Conservation (phyloP, 2,888 invertebrate species). For the Xestia rhomboidea region DNA sequence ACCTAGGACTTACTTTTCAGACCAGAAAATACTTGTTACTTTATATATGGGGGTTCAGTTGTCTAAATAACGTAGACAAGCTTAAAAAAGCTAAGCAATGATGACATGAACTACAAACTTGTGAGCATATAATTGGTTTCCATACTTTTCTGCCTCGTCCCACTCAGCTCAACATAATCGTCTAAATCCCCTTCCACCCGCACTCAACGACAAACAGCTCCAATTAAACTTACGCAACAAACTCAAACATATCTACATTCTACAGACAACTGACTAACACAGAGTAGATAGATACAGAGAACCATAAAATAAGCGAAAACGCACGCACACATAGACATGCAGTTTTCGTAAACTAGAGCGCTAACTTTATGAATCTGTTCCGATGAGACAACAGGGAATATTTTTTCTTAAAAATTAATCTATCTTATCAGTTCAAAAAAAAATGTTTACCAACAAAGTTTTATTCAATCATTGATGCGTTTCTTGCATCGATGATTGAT, state of each 20-base stretch:
- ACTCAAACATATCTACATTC: slow-evolving; percentile 45
- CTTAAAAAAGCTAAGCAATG: background rate
- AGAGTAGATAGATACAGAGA: slow-evolving; percentile 23
- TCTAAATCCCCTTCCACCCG: slow-evolving; percentile 12
- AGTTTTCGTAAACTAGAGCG: background rate
- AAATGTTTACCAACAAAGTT: background rate
- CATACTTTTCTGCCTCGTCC: background rate
- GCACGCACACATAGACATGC: background rate
- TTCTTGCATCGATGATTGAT: background rate
- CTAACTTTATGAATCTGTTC: background rate
- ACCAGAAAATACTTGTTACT: background rate
- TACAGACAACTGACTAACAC: slow-evolving; percentile 25
- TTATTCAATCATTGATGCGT: background rate
- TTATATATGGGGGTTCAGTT: background rate
- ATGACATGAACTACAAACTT: background rate
- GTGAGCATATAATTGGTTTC: background rate
- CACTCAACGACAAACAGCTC: slow-evolving; percentile 44
- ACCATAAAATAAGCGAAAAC: background rate
- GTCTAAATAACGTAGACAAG: too few species aligned
- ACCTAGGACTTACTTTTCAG: background rate
- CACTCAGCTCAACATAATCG: slow-evolving; percentile 7
- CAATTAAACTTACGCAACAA: slow-evolving; percentile 54
- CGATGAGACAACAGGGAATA: background rate
- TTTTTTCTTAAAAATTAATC: background rate
- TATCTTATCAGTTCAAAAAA: background rate